Evolutionary conservation across 2,113 vertebrate genomes (phyloP).

Genomic region (Alethe castanea): DNA sequence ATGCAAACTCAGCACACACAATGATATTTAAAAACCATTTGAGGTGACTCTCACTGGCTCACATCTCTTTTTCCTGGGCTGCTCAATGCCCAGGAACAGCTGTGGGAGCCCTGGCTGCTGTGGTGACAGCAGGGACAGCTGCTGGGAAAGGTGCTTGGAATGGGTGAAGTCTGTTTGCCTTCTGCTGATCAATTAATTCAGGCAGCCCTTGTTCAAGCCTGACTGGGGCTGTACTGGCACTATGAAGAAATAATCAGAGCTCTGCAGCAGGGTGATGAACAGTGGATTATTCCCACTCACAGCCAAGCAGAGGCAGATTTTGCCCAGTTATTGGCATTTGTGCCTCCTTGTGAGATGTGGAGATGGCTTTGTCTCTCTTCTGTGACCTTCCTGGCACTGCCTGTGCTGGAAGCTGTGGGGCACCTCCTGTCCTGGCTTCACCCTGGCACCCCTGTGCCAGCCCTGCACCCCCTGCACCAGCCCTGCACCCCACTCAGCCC

Average conservation of each 20-base stretch:
- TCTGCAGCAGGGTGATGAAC: background rate
- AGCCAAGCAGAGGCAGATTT: background rate
- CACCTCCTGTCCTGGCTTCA: background rate
- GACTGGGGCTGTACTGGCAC: background rate
- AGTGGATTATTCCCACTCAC: background rate
- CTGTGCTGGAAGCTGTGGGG: background rate
- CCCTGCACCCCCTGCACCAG: background rate
- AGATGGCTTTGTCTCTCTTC: background rate
- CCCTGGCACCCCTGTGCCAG: background rate
- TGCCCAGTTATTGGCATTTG: background rate
- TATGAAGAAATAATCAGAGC: background rate
- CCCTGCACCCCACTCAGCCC: background rate
- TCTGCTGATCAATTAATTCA: constrained; percentile 6
- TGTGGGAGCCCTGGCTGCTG: rapidly evolving
- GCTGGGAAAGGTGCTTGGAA: background rate
- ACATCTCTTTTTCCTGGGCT: background rate
- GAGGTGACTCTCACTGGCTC: rapidly evolving
- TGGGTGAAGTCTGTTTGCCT: constrained; percentile 8
- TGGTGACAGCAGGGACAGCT: background rate
- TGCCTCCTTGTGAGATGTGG: background rate
- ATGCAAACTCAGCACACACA: background rate
- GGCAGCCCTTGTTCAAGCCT: background rate
- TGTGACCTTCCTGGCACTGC: background rate
- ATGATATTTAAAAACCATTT: background rate
- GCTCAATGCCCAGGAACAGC: background rate